Evolutionary conservation across 2,888 invertebrate species (phyloP).

Genomic region (Chorisops tibialis): DNA sequence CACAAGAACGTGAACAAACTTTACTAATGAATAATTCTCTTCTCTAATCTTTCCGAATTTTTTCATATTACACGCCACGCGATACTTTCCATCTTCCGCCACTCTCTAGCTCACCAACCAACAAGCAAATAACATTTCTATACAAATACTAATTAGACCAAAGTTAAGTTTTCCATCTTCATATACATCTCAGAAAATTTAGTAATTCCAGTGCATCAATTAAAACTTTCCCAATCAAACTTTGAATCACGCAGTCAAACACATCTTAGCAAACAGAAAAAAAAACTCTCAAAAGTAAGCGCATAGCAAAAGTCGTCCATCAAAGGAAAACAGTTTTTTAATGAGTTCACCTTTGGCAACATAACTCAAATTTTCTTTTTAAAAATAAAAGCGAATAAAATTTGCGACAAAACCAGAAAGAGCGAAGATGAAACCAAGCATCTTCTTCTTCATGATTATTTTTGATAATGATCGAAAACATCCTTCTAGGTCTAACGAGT

Average conservation of each 20-base stretch:
- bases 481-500: no score
- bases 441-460: no score
- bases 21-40: no score
- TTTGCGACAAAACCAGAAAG: no score
- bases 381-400: no score
- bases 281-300: background rate
- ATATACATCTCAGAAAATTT: conserved; percentile 18
- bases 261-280: background rate
- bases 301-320: conserved; percentile 10
- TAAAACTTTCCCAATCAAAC: conserved; percentile 32
- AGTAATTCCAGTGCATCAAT: conserved; percentile 27
- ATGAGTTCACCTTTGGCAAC: conserved; percentile 19
- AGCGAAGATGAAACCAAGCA: no score
- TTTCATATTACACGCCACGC: background rate
- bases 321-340: conserved; percentile 24
- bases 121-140: background rate
- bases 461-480: no score
- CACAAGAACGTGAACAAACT: no score
- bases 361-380: no score
- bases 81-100: background rate
- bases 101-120: background rate
- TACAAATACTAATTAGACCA: background rate
- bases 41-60: no score
- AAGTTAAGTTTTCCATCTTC: background rate
- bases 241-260: conserved; percentile 11